phyloP scores from a whole-genome alignment of 2,113 vertebrate genomes.

The Syngnathus scovelli region DNA sequence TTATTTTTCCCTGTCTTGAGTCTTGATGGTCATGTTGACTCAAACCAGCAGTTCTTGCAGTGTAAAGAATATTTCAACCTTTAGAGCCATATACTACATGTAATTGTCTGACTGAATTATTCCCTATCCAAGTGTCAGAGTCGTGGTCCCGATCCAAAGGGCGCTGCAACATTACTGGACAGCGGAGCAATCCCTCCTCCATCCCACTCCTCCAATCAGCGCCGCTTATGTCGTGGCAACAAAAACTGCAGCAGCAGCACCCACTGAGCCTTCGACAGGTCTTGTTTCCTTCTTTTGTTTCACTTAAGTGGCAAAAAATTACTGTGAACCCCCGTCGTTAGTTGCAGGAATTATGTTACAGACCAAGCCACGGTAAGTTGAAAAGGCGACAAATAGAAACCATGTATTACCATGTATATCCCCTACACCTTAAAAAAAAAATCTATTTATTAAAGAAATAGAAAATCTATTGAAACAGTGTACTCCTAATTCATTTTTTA shows the following conservation, averaged over 20 bases:
- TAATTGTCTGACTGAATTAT: constrained; percentile 7
- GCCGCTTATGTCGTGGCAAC: constrained; percentile 77
- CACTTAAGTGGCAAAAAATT: background rate
- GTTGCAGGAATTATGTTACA: no score
- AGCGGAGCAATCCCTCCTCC: constrained; percentile 73
- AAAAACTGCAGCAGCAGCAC: constrained; percentile 74
- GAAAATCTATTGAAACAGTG: no score
- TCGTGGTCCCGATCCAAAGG: constrained; percentile 83
- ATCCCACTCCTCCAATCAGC: constrained; percentile 69
- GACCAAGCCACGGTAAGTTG: background rate
- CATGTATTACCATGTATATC: no score
- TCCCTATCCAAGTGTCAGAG: constrained; percentile 64
- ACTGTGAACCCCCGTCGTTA: background rate
- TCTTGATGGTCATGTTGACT: constrained; percentile 16
- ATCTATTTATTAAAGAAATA: no score
- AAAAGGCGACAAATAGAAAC: no score
- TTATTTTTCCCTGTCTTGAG: background rate
- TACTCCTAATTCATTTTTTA: no score
- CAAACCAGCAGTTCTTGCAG: background rate
- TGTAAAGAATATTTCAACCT: no score
- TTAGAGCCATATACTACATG: background rate
- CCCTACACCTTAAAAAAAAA: no score
- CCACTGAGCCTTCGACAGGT: constrained; percentile 89
- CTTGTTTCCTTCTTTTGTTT: constrained; percentile 1
- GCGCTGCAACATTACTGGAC: constrained; percentile 74